Base-by-base conservation (phyloP, 2,888 invertebrate species). In the Prosopocoilus inquinatus region DNA sequence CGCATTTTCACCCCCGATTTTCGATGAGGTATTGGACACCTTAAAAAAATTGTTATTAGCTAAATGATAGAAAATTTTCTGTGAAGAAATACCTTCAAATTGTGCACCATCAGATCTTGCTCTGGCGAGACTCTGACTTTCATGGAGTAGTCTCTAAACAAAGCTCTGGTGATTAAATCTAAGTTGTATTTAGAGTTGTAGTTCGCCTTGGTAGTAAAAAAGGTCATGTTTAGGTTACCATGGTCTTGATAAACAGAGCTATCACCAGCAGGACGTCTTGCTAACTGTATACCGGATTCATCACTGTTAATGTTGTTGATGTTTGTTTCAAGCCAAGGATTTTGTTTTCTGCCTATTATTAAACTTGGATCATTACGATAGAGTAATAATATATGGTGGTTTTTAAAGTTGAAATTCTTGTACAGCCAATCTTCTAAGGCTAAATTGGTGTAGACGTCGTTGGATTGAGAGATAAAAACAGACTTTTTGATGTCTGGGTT, bases 351-450 rank as follows among this genome's bases (percentile, higher is more conserved):
- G 4, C 99, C 99, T 73, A 98, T 88, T 3, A 99, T 96, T 50
- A 99, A 92, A 73, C 94, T 91, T 0, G 97, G 96, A 64, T 89
- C 84, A 76, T 97, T 99, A 50, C 89, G 85, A 95, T 96, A 98
- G 53, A 98, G 79, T 77, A 97, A 83, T 73, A 98, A 80, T 2
- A 96, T 82, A 75, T 94, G 91, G 71, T 91, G 90, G 57, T 89
- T 84, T 3, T 83, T 82, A 66, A 96, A 91, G 74, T 94, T 87
- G 75, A 87, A 88, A 72, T 96, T 90, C 52, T 85, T 86, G 77
- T 95, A 96, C 68, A 98, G 81, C 96, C 96, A 97, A 75, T 97
- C 94, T 78, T 99, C 98, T 54, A 98, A 78, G 2, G 98, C 97
- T 69, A 98, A 79, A 79, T 99, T 99, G 8, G 91, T 89, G 73